A percentile compares a stretch with the other conserved stretches of the same genome.
Evolutionary conservation across 2,888 invertebrate species (phyloP).

Genomic region (Aphodius granarius): DNA sequence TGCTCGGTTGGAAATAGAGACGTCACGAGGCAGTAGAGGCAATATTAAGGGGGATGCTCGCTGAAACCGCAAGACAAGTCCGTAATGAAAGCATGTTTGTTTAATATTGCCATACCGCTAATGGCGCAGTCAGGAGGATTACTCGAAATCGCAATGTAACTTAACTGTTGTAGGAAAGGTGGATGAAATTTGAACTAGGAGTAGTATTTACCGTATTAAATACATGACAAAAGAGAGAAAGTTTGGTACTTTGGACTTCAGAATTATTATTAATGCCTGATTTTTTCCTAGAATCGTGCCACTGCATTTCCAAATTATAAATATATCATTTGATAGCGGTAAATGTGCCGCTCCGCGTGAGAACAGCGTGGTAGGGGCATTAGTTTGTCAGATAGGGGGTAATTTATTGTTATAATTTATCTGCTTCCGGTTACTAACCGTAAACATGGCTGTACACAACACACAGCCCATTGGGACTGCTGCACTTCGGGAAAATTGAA

Average conservation of each 20-base stretch:
- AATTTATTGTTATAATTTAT: conserved; percentile 14
- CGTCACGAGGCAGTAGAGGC: neutral
- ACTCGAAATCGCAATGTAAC: neutral
- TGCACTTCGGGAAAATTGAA: neutral
- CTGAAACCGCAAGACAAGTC: neutral
- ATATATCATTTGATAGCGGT: conserved; percentile 11
- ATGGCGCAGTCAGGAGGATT: neutral
- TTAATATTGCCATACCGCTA: neutral
- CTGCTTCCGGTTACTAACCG: conserved; percentile 1
- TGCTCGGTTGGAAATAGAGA: neutral
- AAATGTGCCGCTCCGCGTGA: neutral
- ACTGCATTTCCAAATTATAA: neutral
- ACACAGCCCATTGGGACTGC: neutral
- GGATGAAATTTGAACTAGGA: no score
- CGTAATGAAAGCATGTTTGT: neutral
- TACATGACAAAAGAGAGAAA: no score
- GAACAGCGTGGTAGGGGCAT: neutral
- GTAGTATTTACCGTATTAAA: no score
- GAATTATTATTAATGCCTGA: neutral
- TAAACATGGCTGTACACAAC: neutral
- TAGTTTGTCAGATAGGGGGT: conserved; percentile 10
- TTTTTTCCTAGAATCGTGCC: no score
- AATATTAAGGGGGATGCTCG: neutral
- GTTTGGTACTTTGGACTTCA: no score
- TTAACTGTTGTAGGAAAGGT: neutral